Base-by-base conservation (phyloP, 1,140 invertebrate species). In the Drosophila fuyamai region DNA sequence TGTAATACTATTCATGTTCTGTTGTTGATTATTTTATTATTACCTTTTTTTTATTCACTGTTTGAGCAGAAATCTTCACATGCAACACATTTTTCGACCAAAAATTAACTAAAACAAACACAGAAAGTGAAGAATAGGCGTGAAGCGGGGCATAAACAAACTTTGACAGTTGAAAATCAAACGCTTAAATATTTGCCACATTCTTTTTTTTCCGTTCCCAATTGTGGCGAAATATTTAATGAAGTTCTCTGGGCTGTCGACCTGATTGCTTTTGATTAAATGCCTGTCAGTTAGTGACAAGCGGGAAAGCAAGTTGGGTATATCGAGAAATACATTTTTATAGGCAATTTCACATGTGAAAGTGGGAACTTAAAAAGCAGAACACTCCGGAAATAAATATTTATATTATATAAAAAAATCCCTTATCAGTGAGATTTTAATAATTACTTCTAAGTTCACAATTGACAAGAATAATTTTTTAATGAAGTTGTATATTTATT, bases 11-110 rank as follows among this genome's bases (percentile, higher is more conserved):
- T 77, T 88, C 79, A 67, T 83, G 81, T 88, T 86, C 71, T 76
- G 62, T 60, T 71, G 83, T 84, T 88, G 83, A 88, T 88, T 83
- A 88, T 88, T 89, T 83, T 84, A 72, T 89, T 88, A 89, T 88
- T 83, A 73, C 68, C 81, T 74, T 72, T 67, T 79, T 60, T 70
- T n/a, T 32, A 14, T 36, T 18, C 47, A 36, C 76, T 72, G 75
- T 86, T 82, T 76, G 76, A 66, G 78, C 84, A 16, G 36, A 89
- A 89, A 88, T 80, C 86, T 89, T 83, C 84, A 83, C 83, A 88
- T 89, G 83, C 84, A 80, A 88, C 65, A 76, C 40, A 65, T 36
- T 66, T 58, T 36, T 57, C 14, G 16, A 8, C 53, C 66, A 53
- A 65, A 79, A 86, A 86, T 86, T 86, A 81, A 84, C 82, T 82